Conservation (phyloP, 2,113 vertebrate genomes). For the Triplophysa siluroides region DNA sequence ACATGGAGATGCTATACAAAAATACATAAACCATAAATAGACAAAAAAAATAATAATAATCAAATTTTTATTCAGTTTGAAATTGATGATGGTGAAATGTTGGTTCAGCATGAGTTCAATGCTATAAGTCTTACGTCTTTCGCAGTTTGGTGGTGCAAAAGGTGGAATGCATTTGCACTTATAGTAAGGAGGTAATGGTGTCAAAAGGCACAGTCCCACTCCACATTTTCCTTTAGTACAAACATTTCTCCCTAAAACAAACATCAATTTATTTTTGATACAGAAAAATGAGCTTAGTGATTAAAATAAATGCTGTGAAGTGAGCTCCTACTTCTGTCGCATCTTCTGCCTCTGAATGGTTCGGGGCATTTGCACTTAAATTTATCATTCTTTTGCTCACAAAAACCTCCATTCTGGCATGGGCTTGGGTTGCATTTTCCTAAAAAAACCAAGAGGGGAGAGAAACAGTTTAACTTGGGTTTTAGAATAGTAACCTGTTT, state of each 20-base stretch:
- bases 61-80: background rate
- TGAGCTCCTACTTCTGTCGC: constrained; percentile 67
- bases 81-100: background rate
- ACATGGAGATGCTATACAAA: constrained; percentile 61
- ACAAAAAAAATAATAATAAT: background rate
- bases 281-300: background rate
- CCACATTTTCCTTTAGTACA: constrained; percentile 66
- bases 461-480: background rate
- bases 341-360: constrained; percentile 65
- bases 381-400: constrained; percentile 58
- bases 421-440: constrained; percentile 71
- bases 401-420: constrained; percentile 69
- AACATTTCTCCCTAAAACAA: constrained; percentile 57
- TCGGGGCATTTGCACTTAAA: constrained; percentile 69
- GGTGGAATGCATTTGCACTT: constrained; percentile 75
- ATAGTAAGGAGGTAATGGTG: constrained; percentile 61
- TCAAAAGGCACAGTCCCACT: constrained; percentile 72
- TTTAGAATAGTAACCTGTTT: no score
- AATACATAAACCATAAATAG: background rate
- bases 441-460: constrained; percentile 45
- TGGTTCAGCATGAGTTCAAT: background rate
- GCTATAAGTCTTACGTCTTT: constrained; percentile 52
- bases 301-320: background rate
- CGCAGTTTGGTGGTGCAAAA: constrained; percentile 71
- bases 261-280: background rate